A percentile compares a stretch with the other conserved stretches of the same genome.
Evolutionary conservation across 2,888 invertebrate species (phyloP).

Genomic region (Cephus sareptanus): DNA sequence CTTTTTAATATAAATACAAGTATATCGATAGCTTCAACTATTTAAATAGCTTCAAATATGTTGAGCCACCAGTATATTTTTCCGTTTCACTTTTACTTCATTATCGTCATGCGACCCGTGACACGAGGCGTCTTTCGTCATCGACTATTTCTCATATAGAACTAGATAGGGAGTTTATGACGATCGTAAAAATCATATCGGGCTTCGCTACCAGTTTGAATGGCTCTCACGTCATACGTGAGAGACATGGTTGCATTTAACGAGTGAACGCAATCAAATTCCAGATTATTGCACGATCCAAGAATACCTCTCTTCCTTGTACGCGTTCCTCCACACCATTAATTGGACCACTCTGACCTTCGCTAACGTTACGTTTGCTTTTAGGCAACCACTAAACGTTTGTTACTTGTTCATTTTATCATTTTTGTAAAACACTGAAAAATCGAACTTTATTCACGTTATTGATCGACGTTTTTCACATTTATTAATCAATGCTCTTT

Average conservation of each 20-base stretch:
- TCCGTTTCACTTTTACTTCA: background rate
- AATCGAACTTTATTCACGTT: background rate
- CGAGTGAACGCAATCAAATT: background rate
- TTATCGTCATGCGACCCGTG: background rate
- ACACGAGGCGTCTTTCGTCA: background rate
- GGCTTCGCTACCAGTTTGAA: background rate
- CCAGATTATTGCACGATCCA: constrained; percentile 40
- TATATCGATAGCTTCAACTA: background rate
- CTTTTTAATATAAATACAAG: background rate
- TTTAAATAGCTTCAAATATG: background rate
- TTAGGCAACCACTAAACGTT: background rate
- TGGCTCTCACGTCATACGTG: background rate
- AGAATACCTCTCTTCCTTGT: constrained; percentile 47
- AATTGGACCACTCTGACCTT: background rate
- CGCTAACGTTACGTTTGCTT: background rate
- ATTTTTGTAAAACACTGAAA: background rate
- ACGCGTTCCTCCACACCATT: constrained; percentile 9
- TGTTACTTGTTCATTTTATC: too few relatives aligned
- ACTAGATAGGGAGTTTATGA: background rate
- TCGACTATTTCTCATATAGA: background rate
- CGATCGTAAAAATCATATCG: background rate
- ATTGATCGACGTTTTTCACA: background rate
- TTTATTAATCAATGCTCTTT: background rate
- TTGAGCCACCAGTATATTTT: background rate
- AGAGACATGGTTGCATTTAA: background rate